Evolutionary conservation across 2,888 invertebrate genomes (phyloP), one percentile per base, ranked within the genome.

Genomic region (Loripinus fragilis): DNA sequence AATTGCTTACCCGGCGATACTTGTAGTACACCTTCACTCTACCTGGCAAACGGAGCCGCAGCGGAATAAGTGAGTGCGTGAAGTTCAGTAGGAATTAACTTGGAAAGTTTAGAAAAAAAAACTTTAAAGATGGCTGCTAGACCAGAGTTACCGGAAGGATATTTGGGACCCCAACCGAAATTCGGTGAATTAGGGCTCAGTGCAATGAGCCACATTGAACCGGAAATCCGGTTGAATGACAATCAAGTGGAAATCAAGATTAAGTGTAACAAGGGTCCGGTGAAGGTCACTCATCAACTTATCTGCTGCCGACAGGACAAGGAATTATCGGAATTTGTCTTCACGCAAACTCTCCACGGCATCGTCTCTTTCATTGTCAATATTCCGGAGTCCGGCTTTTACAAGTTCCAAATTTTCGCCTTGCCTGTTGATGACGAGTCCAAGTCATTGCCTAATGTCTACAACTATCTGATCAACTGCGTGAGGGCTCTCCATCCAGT

Each of bases 401-500:
- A 90, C 88, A 93, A 93, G 85, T 88, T 93, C 73, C 93, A 93
- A 86, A 85, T 93, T 15, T 93, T 91, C 76, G 93, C 91, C 10
- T 87, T 92, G 70, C 91, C 91, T 3, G 86, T 85, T 71, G 76
- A 87, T 30, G 93, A 93, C 73, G 88, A 91, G 23, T 91, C 91
- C 73, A 93, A 93, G 85, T 90, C 90, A 25, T 88, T 93, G 50
- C 93, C 92, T 0, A 93, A 92, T 33, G 93, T 93, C 28, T 93
- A 82, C 87, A 93, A 93, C 86, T 93, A 93, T 80, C 84, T 93
- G 71, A 87, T 93, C 81, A 87, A 90, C 81, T 91, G 91, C 77
- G 78, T 76, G 30, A 42, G 81, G 23, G 85, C 88, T 8, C 81
- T 85, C 30, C 87, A 88, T 66, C 76, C 87, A 25, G 87, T 88